These are phyloP conservation scores for Sinodicranocentrus sp. DNA, from an alignment of 2,888 invertebrate species.

Conservation along the genomic window DNA sequence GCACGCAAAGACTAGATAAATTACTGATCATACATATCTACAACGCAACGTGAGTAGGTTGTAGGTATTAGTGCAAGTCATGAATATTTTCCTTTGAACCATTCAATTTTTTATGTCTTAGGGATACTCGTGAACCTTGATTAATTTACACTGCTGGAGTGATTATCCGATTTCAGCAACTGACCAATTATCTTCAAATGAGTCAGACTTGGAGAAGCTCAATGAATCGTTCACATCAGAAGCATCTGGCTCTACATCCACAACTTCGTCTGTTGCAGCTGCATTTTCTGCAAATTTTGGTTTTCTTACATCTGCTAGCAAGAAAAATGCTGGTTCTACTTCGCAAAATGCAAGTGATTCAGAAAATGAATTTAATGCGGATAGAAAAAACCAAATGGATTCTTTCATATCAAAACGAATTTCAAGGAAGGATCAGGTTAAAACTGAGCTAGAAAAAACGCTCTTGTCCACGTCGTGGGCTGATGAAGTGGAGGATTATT, in stretches of 20 bases:
- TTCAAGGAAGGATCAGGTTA: constrained; percentile 37
- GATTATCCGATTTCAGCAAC: constrained; percentile 34
- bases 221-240: constrained; percentile 71
- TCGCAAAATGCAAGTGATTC: constrained; percentile 40
- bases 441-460: constrained; percentile 34
- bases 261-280: constrained; percentile 69
- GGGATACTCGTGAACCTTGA: constrained; percentile 83
- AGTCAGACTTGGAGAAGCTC: constrained; percentile 32
- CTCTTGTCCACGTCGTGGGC: constrained; percentile 64
- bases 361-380: constrained; percentile 23
- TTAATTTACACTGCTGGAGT: constrained; percentile 88
- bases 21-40: too few relatives aligned
- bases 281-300: constrained; percentile 64
- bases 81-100: background rate
- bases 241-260: constrained; percentile 59
- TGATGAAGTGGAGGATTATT: constrained; percentile 70
- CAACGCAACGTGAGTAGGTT: too few relatives aligned
- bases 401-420: constrained; percentile 29
- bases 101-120: constrained; percentile 59
- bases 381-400: background rate
- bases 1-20: too few relatives aligned
- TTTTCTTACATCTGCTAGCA: constrained; percentile 5
- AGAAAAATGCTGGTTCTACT: background rate
- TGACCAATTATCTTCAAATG: constrained; percentile 36
- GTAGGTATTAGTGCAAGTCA: too few relatives aligned